Conservation (phyloP, 2,113 vertebrate genomes). For the Oncorhynchus clarkii region DNA sequence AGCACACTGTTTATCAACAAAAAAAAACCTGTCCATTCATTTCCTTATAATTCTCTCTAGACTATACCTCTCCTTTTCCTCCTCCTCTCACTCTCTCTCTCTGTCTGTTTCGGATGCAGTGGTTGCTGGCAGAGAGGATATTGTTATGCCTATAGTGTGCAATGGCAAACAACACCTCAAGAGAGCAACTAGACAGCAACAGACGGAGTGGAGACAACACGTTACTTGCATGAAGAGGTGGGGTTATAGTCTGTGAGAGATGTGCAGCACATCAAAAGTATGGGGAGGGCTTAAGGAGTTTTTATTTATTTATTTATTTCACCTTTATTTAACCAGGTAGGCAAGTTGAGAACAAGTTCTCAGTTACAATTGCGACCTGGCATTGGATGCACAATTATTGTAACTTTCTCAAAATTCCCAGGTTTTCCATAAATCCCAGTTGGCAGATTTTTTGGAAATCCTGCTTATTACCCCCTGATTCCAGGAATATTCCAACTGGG, state of each 20-base stretch:
- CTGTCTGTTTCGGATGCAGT: background rate
- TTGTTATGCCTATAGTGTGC: background rate
- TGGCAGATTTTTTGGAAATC: no score
- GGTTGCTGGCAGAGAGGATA: background rate
- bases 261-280: background rate
- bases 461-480: no score
- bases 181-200: background rate
- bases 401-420: no score
- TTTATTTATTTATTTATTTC: no score
- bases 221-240: background rate
- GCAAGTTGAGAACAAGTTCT: no score
- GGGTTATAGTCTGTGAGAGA: background rate
- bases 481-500: no score
- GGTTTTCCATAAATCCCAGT: no score
- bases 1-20: background rate
- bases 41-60: background rate
- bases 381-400: no score
- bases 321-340: no score
- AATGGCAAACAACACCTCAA: constrained; percentile 13
- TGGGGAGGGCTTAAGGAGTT: no score
- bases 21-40: background rate
- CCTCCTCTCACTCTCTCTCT: background rate
- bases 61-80: background rate
- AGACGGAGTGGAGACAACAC: background rate
- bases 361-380: no score